Percentiles rank a stretch among this genome's conserved stretches.
These are phyloP conservation scores for Margarornis squamiger DNA, from an alignment of 2,797 vertebrate genomes.

Conservation along the genomic window DNA sequence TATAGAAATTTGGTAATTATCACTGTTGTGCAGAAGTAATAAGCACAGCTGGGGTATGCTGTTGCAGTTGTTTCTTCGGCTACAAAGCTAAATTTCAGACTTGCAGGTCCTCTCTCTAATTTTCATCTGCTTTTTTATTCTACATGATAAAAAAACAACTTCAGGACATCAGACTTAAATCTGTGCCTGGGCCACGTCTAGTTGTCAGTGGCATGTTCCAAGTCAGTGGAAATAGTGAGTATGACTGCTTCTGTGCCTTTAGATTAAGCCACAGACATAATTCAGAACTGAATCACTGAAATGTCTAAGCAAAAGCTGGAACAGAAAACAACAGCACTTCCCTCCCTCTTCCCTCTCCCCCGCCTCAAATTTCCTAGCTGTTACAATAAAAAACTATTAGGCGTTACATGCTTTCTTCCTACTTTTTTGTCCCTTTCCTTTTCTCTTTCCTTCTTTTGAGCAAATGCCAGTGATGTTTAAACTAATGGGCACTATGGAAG, in stretches of 20 bases:
- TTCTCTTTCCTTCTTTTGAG: not conserved
- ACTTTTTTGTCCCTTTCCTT: not conserved
- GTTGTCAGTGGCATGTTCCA: not conserved
- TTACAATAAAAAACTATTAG: not conserved
- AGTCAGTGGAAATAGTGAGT: not conserved
- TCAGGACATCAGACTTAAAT: not conserved
- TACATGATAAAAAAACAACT: not conserved
- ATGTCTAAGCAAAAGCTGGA: not conserved
- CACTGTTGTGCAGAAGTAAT: not conserved
- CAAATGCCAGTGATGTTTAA: not conserved
- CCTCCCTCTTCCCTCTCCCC: accelerated
- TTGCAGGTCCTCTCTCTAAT: not conserved
- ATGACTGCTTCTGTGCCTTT: not conserved
- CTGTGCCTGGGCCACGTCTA: not conserved
- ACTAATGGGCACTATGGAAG: not conserved
- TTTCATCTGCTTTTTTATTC: not conserved
- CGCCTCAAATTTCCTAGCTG: not conserved
- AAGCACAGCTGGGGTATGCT: conserved; percentile 24
- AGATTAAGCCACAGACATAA: not conserved
- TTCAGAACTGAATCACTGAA: not conserved
- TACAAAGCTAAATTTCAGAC: not conserved
- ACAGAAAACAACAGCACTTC: not conserved
- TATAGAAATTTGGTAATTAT: conserved; percentile 39
- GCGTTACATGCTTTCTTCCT: not conserved
- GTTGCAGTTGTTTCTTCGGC: not conserved